Evolutionary conservation across 2,797 vertebrate genomes (phyloP), one percentile per base, ranked within the genome.

Genomic region (Arctocebus calabarensis): DNA sequence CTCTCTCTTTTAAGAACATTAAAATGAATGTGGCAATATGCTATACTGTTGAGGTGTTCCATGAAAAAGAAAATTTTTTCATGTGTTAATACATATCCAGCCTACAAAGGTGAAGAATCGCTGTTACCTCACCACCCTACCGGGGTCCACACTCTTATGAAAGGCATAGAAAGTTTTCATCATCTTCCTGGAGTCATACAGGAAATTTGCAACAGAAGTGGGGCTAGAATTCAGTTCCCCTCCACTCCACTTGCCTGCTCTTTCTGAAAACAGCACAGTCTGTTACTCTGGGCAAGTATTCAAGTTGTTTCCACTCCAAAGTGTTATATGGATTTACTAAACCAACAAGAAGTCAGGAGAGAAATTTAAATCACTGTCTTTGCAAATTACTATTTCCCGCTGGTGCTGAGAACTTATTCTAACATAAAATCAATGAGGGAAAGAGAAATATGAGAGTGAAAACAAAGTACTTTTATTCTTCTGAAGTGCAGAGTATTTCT

Each of bases 271-370:
- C 19, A 91, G 83, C 11, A 29, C 4, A 3, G 37, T 13, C 52
- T 59, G 45, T 88, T 78, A 66, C 95, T 79, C 82, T 55, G 64
- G 73, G 77, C 71, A 82, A 87, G 48, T 11, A 20, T 64, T 92
- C 48, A 77, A 75, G 77, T 93, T 90, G 61, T 86, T 96, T 93
- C 62, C 48, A 86, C 52, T 94, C 87, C 75, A 32, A 88, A 86
- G 81, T 59, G 70, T 79, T 85, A 59, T 40, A 34, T 84, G 88
- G 78, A 94, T 94, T 92, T 96, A 91, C 83, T 84, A 88, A 95
- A 85, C n/a, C 75, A 94, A 90, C 59, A 90, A 75, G 32, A 94
- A 94, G 82, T 95, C 57, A 66, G 12, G 55, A 27, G 61, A 75
- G 40, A 94, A 77, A 64, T 32, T 71, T 90, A 90, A 75, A 83